Conservation (phyloP, 1,140 invertebrate genomes). For the Halictus rubicundus region DNA sequence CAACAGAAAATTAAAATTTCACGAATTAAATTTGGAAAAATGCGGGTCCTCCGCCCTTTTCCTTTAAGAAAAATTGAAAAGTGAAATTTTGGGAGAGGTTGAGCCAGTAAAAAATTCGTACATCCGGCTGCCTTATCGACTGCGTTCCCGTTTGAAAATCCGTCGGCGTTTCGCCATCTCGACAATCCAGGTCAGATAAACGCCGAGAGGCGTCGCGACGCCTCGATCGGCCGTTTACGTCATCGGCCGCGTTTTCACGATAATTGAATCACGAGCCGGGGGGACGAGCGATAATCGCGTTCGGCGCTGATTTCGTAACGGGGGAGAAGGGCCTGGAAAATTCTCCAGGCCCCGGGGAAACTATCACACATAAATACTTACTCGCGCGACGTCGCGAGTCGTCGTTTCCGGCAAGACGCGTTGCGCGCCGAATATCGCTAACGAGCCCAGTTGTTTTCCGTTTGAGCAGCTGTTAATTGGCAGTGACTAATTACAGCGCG, state of each 20-base stretch:
- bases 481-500: slow-evolving; percentile 79
- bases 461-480: slow-evolving; percentile 80
- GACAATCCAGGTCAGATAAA: slow-evolving; percentile 8
- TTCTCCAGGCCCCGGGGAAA: not conserved
- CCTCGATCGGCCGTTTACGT: not conserved
- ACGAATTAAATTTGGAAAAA: too few species aligned
- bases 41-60: too few species aligned
- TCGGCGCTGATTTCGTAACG: not conserved
- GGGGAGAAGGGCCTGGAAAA: not conserved
- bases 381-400: not conserved
- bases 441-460: slow-evolving; percentile 78
- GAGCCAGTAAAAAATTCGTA: too few species aligned
- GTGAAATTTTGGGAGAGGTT: too few species aligned
- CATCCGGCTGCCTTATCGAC: not conserved
- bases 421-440: slow-evolving; percentile 65
- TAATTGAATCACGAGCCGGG: not conserved
- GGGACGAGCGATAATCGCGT: not conserved
- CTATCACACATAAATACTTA: too few species aligned
- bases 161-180: not conserved
- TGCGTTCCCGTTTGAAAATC: not conserved
- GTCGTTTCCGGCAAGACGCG: slow-evolving; percentile 53
- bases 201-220: not conserved
- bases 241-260: not conserved
- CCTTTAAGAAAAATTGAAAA: too few species aligned
- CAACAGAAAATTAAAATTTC: too few species aligned